Evolutionary conservation across 2,888 invertebrate genomes (phyloP).

Genomic region (Timandra comae): DNA sequence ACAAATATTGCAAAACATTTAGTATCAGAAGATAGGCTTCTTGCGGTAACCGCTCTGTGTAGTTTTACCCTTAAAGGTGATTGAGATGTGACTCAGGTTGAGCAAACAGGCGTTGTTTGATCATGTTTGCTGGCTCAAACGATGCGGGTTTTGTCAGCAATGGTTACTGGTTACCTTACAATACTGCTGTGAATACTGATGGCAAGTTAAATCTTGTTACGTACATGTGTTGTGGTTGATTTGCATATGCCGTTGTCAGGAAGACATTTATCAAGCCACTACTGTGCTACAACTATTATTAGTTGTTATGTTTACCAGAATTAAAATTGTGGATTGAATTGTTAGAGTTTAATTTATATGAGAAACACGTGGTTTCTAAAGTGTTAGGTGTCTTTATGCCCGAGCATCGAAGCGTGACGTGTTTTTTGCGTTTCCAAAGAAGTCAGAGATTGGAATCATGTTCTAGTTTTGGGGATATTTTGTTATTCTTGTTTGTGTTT

Average conservation of each 20-base stretch:
- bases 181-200: conserved; percentile 39
- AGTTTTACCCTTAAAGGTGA: conserved; percentile 29
- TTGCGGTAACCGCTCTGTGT: no score
- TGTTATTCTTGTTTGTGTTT: no score
- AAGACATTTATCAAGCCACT: conserved; percentile 15
- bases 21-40: no score
- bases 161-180: conserved; percentile 30
- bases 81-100: conserved; percentile 52
- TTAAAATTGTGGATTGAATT: not conserved
- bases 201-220: conserved; percentile 28
- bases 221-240: conserved; percentile 26
- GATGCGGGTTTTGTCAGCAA: conserved; percentile 44
- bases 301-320: conserved; percentile 2
- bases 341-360: conserved; percentile 12
- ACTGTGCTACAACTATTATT: conserved; percentile 8
- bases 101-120: conserved; percentile 35
- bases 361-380: no score
- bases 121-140: conserved; percentile 53
- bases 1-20: no score
- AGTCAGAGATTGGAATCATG: no score
- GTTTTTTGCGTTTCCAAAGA: no score
- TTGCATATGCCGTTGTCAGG: conserved; percentile 25
- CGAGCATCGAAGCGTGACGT: no score
- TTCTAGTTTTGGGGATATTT: no score
- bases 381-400: no score